Evolutionary conservation across 1,140 invertebrate genomes (phyloP).

Genomic region (Camponotus floridanus): DNA sequence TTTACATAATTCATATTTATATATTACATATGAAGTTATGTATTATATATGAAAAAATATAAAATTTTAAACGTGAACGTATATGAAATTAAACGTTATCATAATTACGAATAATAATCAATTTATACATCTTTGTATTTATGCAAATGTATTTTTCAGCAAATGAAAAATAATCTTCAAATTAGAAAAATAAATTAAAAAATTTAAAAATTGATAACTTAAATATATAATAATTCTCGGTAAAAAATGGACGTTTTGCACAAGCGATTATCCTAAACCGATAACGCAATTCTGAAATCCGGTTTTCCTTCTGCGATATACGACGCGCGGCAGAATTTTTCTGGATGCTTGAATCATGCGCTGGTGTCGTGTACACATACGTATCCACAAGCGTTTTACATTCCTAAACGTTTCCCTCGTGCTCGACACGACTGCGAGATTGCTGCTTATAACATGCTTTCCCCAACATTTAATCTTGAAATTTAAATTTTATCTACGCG

Average conservation of each 20-base stretch:
- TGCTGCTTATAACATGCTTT: neutral
- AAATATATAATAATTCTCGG: too few species aligned
- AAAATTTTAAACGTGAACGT: too few species aligned
- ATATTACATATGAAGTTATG: too few species aligned
- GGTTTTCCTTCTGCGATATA: constrained; percentile 43
- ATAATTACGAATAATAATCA: too few species aligned
- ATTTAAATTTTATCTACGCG: neutral
- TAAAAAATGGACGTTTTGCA: neutral
- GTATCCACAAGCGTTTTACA: constrained; percentile 47
- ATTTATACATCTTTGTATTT: too few species aligned
- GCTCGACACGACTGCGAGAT: constrained; percentile 17
- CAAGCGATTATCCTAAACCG: constrained; percentile 28
- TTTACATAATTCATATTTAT: too few species aligned
- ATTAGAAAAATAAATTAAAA: too few species aligned
- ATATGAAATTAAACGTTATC: too few species aligned
- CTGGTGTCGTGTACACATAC: neutral
- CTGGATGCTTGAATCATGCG: constrained; percentile 54
- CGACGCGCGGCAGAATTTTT: constrained; percentile 39
- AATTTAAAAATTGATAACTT: too few species aligned
- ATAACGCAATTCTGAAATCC: constrained; percentile 43
- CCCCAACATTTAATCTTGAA: constrained; percentile 11
- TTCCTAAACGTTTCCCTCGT: constrained; percentile 46
- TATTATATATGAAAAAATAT: too few species aligned
- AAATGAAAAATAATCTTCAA: too few species aligned
- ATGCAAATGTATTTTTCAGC: too few species aligned